phyloP scores from a whole-genome alignment of 2,888 invertebrate species.

The Seira musarum region DNA sequence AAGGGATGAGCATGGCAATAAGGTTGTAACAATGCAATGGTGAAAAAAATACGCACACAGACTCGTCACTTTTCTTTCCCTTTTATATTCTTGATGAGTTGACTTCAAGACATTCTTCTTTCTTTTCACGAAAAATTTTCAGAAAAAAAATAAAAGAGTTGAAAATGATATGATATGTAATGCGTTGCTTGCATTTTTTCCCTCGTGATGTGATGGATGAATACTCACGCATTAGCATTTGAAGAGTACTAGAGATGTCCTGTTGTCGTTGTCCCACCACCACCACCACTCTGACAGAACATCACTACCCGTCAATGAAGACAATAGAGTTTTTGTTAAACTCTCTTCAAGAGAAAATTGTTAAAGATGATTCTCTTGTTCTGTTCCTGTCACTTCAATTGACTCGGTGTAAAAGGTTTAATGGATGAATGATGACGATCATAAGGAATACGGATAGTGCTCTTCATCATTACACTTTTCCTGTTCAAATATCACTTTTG shows the following conservation, averaged over 20 bases:
- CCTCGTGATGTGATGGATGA: conserved; percentile 16
- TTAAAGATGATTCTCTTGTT: conserved; percentile 17
- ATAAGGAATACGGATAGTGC: not conserved
- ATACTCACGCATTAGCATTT: not conserved
- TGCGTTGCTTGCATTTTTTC: not conserved
- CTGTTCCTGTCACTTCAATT: conserved; percentile 14
- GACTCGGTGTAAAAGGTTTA: not conserved
- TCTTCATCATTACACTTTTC: conserved; percentile 17
- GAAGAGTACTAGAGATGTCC: conserved; percentile 6
- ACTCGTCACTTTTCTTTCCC: conserved; percentile 20
- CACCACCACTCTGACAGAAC: conserved; percentile 7
- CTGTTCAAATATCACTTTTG: not conserved
- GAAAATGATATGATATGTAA: not conserved
- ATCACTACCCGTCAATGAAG: conserved; percentile 28
- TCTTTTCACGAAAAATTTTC: conserved; percentile 11
- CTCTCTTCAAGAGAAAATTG: conserved; percentile 6
- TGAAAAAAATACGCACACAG: conserved; percentile 8
- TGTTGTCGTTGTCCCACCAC: conserved; percentile 17
- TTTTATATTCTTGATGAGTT: conserved; percentile 15
- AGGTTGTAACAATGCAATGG: not conserved
- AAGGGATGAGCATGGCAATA: conserved; percentile 3
- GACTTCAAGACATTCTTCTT: not conserved
- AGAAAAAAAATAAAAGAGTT: not conserved
- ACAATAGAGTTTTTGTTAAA: conserved; percentile 25
- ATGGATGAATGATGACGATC: conserved; percentile 14